These are phyloP conservation scores for Apis florea DNA, from an alignment of 1,140 invertebrate species.

Conservation along the genomic window DNA sequence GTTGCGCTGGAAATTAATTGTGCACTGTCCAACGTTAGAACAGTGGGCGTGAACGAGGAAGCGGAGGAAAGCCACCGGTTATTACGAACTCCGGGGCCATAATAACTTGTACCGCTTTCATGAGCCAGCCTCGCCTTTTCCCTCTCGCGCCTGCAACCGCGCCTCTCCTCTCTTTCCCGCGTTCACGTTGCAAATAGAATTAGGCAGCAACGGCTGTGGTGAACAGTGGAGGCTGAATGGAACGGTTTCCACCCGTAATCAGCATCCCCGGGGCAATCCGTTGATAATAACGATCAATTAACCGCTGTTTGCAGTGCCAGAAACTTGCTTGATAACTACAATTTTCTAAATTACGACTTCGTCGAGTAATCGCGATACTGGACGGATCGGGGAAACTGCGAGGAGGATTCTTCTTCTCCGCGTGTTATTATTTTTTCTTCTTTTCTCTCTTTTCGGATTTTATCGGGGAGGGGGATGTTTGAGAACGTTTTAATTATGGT, in stretches of 20 bases:
- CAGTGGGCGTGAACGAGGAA: conserved; percentile 58
- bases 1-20: conserved; percentile 54
- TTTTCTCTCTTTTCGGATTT: not conserved
- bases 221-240: conserved; percentile 30
- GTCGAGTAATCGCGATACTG: not conserved
- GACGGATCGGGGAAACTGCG: not conserved
- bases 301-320: conserved; percentile 12
- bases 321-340: not conserved
- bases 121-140: conserved; percentile 6
- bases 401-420: not conserved
- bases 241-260: conserved; percentile 26
- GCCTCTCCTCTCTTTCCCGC: not conserved
- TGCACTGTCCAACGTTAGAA: conserved; percentile 38
- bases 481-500: not conserved
- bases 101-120: conserved; percentile 43
- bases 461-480: not conserved
- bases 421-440: not conserved
- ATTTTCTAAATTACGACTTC: conserved; percentile 10
- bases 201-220: conserved; percentile 24
- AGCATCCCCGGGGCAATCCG: conserved; percentile 2
- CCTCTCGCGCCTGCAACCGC: not conserved
- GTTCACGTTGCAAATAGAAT: conserved; percentile 30
- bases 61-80: conserved; percentile 52
- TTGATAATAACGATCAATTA: conserved; percentile 40
- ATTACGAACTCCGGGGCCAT: conserved; percentile 38